These are phyloP conservation scores for Penaeus vannamei DNA, from an alignment of 1,140 invertebrate species.

Conservation along the genomic window DNA sequence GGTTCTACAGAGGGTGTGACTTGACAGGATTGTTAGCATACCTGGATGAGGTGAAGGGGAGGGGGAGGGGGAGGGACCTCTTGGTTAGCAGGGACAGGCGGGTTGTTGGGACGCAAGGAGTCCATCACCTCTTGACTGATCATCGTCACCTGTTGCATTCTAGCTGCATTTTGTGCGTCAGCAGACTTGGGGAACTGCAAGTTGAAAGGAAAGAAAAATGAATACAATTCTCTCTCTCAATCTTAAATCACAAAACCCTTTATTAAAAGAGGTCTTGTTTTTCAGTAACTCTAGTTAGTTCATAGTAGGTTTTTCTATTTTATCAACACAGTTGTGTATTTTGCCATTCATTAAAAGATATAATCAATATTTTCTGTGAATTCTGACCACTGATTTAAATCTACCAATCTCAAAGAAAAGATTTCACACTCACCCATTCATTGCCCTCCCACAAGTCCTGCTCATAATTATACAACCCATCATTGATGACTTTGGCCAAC, in stretches of 20 bases:
- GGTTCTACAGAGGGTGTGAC: neutral
- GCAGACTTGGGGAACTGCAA: constrained; percentile 42
- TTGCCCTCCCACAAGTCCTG: constrained; percentile 84
- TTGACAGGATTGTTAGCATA: constrained; percentile 54
- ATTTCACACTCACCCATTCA: constrained; percentile 69
- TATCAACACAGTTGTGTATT: too few relatives aligned
- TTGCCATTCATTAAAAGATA: too few relatives aligned
- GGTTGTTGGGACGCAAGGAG: constrained; percentile 79
- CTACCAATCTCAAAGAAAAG: neutral
- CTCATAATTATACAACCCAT: constrained; percentile 95
- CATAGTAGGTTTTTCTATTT: too few relatives aligned
- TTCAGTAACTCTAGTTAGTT: too few relatives aligned
- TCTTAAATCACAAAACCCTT: too few relatives aligned
- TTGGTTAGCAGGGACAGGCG: constrained; percentile 71
- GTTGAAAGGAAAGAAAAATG: too few relatives aligned
- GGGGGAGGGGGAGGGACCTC: constrained; percentile 82
- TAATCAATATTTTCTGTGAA: too few relatives aligned
- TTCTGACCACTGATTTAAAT: too few relatives aligned
- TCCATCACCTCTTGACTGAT: constrained; percentile 91
- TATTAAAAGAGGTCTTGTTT: too few relatives aligned
- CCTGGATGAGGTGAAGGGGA: constrained; percentile 69
- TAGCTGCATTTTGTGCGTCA: constrained; percentile 70
- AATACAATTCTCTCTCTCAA: too few relatives aligned
- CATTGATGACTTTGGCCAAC: constrained; percentile 93
- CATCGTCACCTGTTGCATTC: constrained; percentile 91